Percentiles rank a stretch among this genome's conserved stretches.
Conservation (phyloP, 2,888 invertebrate genomes). For the Vandiemenella viatica region DNA sequence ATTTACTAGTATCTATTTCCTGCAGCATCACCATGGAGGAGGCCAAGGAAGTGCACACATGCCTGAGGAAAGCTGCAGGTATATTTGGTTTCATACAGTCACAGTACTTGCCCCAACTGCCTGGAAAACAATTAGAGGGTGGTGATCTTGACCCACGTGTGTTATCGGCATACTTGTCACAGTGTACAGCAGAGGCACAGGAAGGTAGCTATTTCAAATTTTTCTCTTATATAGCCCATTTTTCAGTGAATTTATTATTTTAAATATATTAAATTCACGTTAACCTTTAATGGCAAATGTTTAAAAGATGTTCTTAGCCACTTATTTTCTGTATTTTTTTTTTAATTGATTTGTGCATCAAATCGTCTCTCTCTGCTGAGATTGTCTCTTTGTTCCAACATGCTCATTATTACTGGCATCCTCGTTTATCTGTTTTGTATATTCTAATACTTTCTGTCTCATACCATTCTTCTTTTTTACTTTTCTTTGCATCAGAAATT, state of each 20-base stretch:
- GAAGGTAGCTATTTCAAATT: constrained; percentile 29
- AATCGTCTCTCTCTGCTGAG: too few species aligned
- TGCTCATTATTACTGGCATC: too few species aligned
- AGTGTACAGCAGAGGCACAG: constrained; percentile 49
- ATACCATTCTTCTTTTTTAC: too few species aligned
- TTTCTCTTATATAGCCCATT: background rate
- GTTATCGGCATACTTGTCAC: constrained; percentile 40
- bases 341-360: too few species aligned
- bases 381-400: too few species aligned
- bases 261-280: background rate
- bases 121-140: constrained; percentile 29
- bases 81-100: constrained; percentile 39
- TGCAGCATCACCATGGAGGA: constrained; percentile 39
- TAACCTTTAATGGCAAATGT: background rate
- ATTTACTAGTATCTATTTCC: too few species aligned
- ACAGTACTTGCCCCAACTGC: constrained; percentile 21
- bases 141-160: constrained; percentile 41
- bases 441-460: too few species aligned
- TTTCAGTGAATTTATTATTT: background rate
- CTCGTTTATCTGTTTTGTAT: too few species aligned
- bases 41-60: constrained; percentile 44
- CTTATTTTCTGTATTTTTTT: too few species aligned
- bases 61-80: constrained; percentile 42
- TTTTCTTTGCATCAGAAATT: background rate
- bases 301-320: too few species aligned